Base-by-base conservation (phyloP, 1,140 invertebrate genomes). In the Hypothenemus hampei region DNA sequence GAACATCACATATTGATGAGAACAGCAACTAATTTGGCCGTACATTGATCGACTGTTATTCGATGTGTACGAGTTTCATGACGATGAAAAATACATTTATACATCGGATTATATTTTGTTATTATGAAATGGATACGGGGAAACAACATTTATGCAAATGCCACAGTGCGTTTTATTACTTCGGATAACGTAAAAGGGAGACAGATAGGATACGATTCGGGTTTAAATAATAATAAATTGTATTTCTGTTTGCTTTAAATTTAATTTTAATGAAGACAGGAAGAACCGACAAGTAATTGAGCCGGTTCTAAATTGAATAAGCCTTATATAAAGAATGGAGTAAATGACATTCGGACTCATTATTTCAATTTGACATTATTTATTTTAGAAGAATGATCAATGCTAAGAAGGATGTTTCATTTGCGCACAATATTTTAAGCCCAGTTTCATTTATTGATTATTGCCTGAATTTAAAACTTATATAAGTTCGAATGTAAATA, bases 401-500 rank as follows among this genome's bases (percentile, higher is more conserved):
- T n/a, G n/a, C n/a, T n/a, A n/a, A n/a, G n/a, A n/a, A n/a, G n/a
- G n/a, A n/a, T n/a, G n/a, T n/a, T n/a, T n/a, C n/a, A n/a, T n/a
- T n/a, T n/a, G n/a, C n/a, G n/a, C n/a, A n/a, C n/a, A n/a, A n/a
- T n/a, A n/a, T n/a, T n/a, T n/a, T n/a, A n/a, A n/a, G n/a, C n/a
- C n/a, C n/a, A n/a, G n/a, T n/a, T n/a, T n/a, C n/a, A n/a, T n/a
- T n/a, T n/a, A n/a, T n/a, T n/a, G n/a, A n/a, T n/a, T n/a, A n/a
- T n/a, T n/a, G n/a, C 16, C 20, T 29, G 33, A 51, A 57, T 59
- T 44, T 53, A 51, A 47, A 55, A 61, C 54, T 65, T 63, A 59
- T 62, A 62, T 57, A 64, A 62, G 60, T 57, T 62, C 64, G 52
- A 57, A 63, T 63, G 61, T 60, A 57, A 55, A 57, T 45, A 7